These are phyloP conservation scores for Dicyrtoma fusca DNA, from an alignment of 2,888 invertebrate genomes.

Conservation along the genomic window DNA sequence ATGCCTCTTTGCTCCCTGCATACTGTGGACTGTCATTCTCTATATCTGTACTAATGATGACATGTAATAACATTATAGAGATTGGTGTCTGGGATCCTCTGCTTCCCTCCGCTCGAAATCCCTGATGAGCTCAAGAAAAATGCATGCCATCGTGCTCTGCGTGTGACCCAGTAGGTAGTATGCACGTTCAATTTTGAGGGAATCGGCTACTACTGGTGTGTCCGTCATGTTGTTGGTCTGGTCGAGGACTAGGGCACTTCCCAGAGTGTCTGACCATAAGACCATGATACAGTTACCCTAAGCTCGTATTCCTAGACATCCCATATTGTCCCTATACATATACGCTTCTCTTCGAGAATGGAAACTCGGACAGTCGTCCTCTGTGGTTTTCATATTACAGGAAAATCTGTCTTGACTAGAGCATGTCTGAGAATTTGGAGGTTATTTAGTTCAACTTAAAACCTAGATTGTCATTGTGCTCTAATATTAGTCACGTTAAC, in stretches of 20 bases:
- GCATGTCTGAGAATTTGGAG: slow-evolving; percentile 27
- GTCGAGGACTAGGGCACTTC: background rate
- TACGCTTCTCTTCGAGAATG: slow-evolving; percentile 34
- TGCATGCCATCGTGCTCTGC: slow-evolving; percentile 43
- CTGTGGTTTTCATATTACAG: background rate
- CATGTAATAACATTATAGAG: background rate
- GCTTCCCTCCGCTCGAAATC: background rate
- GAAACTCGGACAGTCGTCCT: slow-evolving; percentile 42
- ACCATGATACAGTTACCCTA: slow-evolving; percentile 32
- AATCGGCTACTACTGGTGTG: no score
- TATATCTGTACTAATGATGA: no score
- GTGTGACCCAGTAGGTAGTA: slow-evolving; percentile 43
- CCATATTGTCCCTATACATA: slow-evolving; percentile 29
- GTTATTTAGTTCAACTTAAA: slow-evolving; percentile 30
- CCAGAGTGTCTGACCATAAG: slow-evolving; percentile 28
- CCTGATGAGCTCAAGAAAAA: slow-evolving; percentile 14
- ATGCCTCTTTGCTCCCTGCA: background rate
- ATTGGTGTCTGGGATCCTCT: background rate
- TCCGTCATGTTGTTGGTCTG: no score
- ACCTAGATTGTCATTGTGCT: slow-evolving; percentile 26
- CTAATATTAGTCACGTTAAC: slow-evolving; percentile 18
- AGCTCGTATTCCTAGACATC: slow-evolving; percentile 12
- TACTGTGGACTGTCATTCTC: no score
- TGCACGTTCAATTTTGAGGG: background rate
- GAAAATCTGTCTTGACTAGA: background rate